phyloP scores from a whole-genome alignment of 2,797 vertebrate species.

The Tenualosa thibaudeaui region DNA sequence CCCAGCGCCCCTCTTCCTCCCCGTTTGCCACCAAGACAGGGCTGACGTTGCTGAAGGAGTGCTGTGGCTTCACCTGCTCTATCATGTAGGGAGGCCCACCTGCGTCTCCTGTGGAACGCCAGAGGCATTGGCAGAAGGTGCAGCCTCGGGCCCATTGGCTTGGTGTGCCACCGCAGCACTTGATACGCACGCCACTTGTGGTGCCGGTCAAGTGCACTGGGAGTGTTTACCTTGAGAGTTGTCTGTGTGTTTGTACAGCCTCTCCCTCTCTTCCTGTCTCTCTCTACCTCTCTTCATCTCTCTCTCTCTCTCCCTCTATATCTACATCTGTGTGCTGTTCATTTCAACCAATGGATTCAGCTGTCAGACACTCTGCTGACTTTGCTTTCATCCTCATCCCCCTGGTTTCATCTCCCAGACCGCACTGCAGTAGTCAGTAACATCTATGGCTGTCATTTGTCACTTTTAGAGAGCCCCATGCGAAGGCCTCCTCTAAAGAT shows the following conservation, averaged over 20 bases:
- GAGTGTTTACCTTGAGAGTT: neutral
- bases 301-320: neutral
- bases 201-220: neutral
- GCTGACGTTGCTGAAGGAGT: slow-evolving; percentile 85
- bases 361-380: neutral
- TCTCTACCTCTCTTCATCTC: neutral
- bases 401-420: neutral
- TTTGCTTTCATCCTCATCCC: slow-evolving; percentile 34
- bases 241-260: neutral
- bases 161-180: neutral
- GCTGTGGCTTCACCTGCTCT: slow-evolving; percentile 88
- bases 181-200: neutral
- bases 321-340: neutral
- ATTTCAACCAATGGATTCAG: neutral
- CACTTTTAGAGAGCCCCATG: neutral
- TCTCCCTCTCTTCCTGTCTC: neutral
- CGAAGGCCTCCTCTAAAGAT: neutral
- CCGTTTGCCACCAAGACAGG: slow-evolving; percentile 80
- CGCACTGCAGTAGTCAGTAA: neutral
- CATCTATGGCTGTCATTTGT: neutral
- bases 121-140: slow-evolving; percentile 15
- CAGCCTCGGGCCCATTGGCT: slow-evolving; percentile 17
- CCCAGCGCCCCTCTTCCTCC: slow-evolving; percentile 73
- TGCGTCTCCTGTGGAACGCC: neutral
- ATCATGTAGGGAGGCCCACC: slow-evolving; percentile 75